These are phyloP conservation scores for Ascidia mentula DNA, from an alignment of 23 tunicate species.

Conservation along the genomic window DNA sequence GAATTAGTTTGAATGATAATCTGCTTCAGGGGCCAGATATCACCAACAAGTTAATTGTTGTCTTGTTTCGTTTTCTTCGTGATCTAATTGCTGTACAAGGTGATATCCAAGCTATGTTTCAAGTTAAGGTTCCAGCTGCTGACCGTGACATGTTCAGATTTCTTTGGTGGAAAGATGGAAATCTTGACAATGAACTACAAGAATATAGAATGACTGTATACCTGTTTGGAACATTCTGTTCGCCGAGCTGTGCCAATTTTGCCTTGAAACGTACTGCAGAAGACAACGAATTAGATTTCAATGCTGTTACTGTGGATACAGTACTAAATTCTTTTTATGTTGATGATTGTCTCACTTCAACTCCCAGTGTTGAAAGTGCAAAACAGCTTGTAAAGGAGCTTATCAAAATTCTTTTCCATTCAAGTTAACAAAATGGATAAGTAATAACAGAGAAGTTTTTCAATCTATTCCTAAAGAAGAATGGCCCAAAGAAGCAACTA, in stretches of 20 bases:
- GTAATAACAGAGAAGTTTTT: slow-evolving; percentile 28
- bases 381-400: slow-evolving; percentile 16
- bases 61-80: slow-evolving; percentile 22
- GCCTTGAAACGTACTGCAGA: slow-evolving; percentile 13
- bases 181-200: slow-evolving; percentile 6
- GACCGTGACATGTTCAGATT: slow-evolving; percentile 26
- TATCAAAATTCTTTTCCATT: slow-evolving; percentile 12
- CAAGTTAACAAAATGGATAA: slow-evolving; percentile 27
- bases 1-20: slow-evolving; percentile 25
- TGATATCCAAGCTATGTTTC: slow-evolving; percentile 38
- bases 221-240: slow-evolving; percentile 39
- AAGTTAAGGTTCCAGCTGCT: slow-evolving; percentile 21
- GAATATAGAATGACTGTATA: slow-evolving; percentile 26
- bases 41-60: slow-evolving; percentile 24
- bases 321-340: slow-evolving; percentile 54
- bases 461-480: slow-evolving; percentile 21
- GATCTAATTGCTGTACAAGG: slow-evolving; percentile 16
- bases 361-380: neutral
- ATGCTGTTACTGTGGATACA: neutral
- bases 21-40: slow-evolving; percentile 37
- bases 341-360: slow-evolving; percentile 35
- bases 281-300: slow-evolving; percentile 15
- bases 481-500: slow-evolving; percentile 13
- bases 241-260: slow-evolving; percentile 45
- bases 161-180: slow-evolving; percentile 47